phyloP scores from a whole-genome alignment of 2,113 vertebrate genomes.

The Pithys albifrons region DNA sequence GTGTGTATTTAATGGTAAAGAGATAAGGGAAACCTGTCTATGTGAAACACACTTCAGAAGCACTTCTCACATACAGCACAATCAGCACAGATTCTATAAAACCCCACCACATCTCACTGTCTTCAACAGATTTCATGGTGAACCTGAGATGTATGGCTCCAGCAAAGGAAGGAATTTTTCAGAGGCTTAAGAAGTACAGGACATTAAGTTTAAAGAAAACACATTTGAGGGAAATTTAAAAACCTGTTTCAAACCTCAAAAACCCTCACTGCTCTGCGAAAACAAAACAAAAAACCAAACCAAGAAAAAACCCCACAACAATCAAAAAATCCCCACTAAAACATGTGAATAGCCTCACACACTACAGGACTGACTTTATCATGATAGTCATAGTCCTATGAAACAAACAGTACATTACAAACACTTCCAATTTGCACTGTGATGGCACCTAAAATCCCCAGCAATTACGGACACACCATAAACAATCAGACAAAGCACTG shows the following conservation, averaged over 20 bases:
- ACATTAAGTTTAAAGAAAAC: not conserved
- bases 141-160: not conserved
- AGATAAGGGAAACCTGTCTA: not conserved
- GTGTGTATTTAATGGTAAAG: not conserved
- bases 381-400: not conserved
- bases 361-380: not conserved
- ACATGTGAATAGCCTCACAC: not conserved
- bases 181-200: not conserved
- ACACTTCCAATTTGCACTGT: not conserved
- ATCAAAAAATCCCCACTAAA: not conserved
- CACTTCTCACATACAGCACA: not conserved
- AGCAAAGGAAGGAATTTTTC: not conserved
- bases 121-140: not conserved
- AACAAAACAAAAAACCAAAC: not conserved
- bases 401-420: not conserved
- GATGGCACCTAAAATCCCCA: not conserved
- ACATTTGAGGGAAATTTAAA: not conserved
- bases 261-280: not conserved
- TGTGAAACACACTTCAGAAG: not conserved
- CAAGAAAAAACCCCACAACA: not conserved
- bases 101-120: not conserved
- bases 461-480: not conserved
- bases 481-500: constrained; percentile 14
- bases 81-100: not conserved
- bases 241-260: not conserved